phyloP scores from a whole-genome alignment of 2,888 invertebrate species.

The Drosophila lacicola region DNA sequence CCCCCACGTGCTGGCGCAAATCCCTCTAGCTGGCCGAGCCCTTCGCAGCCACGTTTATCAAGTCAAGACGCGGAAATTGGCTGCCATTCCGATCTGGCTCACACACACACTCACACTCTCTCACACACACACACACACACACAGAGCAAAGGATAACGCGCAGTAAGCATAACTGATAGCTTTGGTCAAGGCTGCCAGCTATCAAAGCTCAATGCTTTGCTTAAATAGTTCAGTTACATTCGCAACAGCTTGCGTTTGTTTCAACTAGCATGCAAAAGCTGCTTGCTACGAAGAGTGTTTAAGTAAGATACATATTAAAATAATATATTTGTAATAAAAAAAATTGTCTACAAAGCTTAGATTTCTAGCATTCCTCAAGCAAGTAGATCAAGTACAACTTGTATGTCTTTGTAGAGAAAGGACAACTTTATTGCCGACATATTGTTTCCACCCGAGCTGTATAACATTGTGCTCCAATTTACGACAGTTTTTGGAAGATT shows the following conservation, averaged over 20 bases:
- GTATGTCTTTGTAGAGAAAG: no score
- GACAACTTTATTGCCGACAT: no score
- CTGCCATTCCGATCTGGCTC: slow-evolving; percentile 64
- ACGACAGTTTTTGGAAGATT: no score
- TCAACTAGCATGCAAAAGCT: slow-evolving; percentile 1
- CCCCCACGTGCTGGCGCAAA: slow-evolving; percentile 44
- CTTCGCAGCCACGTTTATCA: slow-evolving; percentile 53
- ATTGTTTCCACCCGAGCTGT: no score
- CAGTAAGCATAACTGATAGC: slow-evolving; percentile 50
- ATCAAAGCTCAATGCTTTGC: background rate
- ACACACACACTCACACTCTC: slow-evolving; percentile 6
- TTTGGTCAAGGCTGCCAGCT: slow-evolving; percentile 41
- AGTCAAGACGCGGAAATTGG: slow-evolving; percentile 66
- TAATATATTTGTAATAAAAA: no score
- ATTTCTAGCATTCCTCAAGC: no score
- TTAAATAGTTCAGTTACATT: background rate
- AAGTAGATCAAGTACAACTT: no score
- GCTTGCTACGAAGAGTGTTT: background rate
- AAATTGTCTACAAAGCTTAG: no score
- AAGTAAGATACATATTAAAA: background rate
- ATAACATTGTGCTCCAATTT: no score
- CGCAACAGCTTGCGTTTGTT: background rate
- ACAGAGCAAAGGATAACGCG: slow-evolving; percentile 33
- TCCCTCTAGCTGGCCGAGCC: slow-evolving; percentile 16
- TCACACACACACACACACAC: slow-evolving; percentile 1